A percentile compares a stretch with the other conserved stretches of the same genome.
These are phyloP conservation scores for Aricia agestis DNA, from an alignment of 1,140 invertebrate species.

Conservation along the genomic window DNA sequence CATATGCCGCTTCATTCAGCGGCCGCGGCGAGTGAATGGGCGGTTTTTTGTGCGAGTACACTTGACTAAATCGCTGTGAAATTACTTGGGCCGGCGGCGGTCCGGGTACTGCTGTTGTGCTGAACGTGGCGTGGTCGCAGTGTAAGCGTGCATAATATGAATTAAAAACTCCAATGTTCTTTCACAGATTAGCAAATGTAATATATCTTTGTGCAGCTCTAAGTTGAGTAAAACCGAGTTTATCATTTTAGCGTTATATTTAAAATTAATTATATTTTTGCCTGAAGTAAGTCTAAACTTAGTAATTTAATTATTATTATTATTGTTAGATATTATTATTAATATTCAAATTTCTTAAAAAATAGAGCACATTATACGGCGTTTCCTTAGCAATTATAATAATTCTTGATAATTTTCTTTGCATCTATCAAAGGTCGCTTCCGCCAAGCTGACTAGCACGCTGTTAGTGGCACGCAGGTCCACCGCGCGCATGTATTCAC, in stretches of 20 bases:
- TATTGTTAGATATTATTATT: no score
- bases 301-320: no score
- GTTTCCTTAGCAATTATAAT: no score
- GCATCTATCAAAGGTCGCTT: slow-evolving; percentile 11
- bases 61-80: slow-evolving; percentile 71
- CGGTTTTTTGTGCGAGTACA: slow-evolving; percentile 57
- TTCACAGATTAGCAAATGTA: no score
- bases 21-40: slow-evolving; percentile 47
- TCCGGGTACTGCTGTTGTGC: slow-evolving; percentile 34
- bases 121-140: slow-evolving; percentile 28
- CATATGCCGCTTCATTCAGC: slow-evolving; percentile 29
- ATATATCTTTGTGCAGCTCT: no score
- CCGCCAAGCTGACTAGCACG: slow-evolving; percentile 15
- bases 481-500: slow-evolving; percentile 16
- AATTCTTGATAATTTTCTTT: background rate
- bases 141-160: slow-evolving; percentile 29
- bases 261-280: no score
- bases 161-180: no score
- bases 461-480: slow-evolving; percentile 16
- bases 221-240: no score
- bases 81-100: slow-evolving; percentile 53
- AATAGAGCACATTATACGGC: no score
- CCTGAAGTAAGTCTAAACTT: no score
- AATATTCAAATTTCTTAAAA: no score
- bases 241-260: no score